phyloP scores from a whole-genome alignment of 2,113 vertebrate genomes.

The Heloderma charlesbogerti region DNA sequence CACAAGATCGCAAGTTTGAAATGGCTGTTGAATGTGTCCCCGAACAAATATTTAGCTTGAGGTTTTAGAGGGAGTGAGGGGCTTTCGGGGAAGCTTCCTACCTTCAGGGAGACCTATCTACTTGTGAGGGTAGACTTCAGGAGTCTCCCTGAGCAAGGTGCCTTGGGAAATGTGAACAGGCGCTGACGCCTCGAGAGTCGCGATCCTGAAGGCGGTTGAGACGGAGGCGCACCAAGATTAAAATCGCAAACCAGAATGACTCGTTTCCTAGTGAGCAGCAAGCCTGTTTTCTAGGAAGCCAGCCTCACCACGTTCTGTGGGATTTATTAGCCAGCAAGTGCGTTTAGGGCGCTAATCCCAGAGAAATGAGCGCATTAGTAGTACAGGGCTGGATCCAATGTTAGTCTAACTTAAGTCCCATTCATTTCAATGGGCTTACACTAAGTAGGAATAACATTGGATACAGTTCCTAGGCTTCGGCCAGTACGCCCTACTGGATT shows the following conservation, averaged over 20 bases:
- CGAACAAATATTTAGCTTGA: not conserved
- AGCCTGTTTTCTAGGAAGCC: not conserved
- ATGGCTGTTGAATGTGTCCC: not conserved
- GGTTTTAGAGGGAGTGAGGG: too few relatives aligned
- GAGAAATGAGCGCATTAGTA: too few relatives aligned
- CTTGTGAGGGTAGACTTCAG: not conserved
- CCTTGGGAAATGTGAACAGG: not conserved
- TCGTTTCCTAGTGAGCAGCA: too few relatives aligned
- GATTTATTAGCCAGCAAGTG: not conserved
- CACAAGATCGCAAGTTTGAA: not conserved
- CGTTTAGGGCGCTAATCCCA: not conserved
- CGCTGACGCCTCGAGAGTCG: not conserved
- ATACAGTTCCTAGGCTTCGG: not conserved
- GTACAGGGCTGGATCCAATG: too few relatives aligned
- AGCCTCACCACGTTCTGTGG: not conserved
- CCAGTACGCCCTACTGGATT: not conserved
- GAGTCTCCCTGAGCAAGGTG: not conserved
- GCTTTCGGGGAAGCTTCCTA: not conserved
- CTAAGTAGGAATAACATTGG: too few relatives aligned
- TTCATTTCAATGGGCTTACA: too few relatives aligned
- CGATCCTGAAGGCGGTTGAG: not conserved
- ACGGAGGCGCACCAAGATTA: not conserved
- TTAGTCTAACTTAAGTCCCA: too few relatives aligned
- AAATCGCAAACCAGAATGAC: not conserved
- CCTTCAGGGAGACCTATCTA: not conserved